Base-by-base conservation (phyloP, 2,888 invertebrate species). In the Parthenolecanium corni region DNA sequence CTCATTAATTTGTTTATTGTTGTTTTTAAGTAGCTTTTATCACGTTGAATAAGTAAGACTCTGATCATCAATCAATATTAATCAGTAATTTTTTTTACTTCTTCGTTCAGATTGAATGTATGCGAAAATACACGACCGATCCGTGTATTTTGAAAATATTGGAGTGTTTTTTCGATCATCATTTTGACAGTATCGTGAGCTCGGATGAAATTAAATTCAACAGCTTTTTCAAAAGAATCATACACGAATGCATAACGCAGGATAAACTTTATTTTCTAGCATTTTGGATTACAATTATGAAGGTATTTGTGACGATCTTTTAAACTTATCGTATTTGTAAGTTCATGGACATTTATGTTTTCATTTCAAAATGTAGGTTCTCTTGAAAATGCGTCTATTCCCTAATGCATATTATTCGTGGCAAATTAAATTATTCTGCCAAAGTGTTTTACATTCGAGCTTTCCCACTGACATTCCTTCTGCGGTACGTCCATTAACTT, bases 211-310 rank as follows among this genome's bases (percentile, higher is more conserved):
- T 66, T 14, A 76, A 76, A 62, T 76, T 82, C 64, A 75, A 79
- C 58, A 83, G 84, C 69, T 76, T 78, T 4, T 73, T 87, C 54
- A 80, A 81, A 49, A 79, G 82, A 73, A 77, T 86, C 20, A 82
- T 86, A 5, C 87, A 88, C 70, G 88, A 89, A 71, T 89, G 89
- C 61, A 82, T 89, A 0, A 82, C 86, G 2, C 82, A 83, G 69
- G 90, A 91, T 73, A 85, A 87, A 70, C 75, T 89, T 69, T 83
- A 83, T 70, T 80, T 86, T 18, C 73, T 90, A 67, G 84, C 86
- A 1, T 78, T 85, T 53, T 86, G 87, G 79, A 76, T 85, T 2
- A 79, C 81, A 1, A 76, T 85, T 65, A 73, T 83, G 31, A 82
- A 83, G 78, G 85, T 85, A 69, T n/a, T n/a, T 74, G 74, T 67